phyloP scores from a whole-genome alignment of 2,888 invertebrate genomes.

The Dasypogon diadema region DNA sequence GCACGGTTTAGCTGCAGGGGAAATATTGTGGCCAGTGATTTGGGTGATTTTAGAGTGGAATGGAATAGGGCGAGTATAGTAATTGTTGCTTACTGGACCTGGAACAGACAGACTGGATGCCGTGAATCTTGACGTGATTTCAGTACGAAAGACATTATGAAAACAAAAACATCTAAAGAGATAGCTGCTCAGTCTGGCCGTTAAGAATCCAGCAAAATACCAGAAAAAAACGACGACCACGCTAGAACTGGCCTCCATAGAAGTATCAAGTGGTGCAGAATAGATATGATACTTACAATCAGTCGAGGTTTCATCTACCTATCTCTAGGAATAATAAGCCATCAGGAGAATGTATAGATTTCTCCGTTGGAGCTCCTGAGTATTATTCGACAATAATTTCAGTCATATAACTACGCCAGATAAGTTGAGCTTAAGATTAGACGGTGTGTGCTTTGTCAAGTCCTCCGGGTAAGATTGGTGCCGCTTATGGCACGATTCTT shows the following conservation, averaged over 20 bases:
- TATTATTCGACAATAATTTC: constrained; percentile 32
- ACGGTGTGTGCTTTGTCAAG: constrained; percentile 38
- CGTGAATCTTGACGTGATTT: neutral
- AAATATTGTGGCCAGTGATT: constrained; percentile 28
- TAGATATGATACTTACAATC: too few species aligned
- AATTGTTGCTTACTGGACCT: constrained; percentile 27
- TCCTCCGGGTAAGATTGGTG: constrained; percentile 4
- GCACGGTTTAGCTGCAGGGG: constrained; percentile 46
- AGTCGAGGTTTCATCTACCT: neutral
- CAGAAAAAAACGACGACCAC: too few species aligned
- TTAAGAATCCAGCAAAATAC: too few species aligned
- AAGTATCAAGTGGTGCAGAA: too few species aligned
- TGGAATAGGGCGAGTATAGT: constrained; percentile 11
- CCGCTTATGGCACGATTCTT: neutral
- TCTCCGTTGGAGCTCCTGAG: neutral
- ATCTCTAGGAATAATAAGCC: neutral
- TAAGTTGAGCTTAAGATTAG: constrained; percentile 23
- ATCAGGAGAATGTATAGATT: neutral
- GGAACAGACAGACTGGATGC: too few species aligned
- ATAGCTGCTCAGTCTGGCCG: too few species aligned
- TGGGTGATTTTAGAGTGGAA: constrained; percentile 30
- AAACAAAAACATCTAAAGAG: neutral
- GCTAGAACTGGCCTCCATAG: too few species aligned
- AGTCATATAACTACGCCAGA: neutral
- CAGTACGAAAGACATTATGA: neutral